phyloP scores from a whole-genome alignment of 2,797 vertebrate genomes.

The Esox lucius region DNA sequence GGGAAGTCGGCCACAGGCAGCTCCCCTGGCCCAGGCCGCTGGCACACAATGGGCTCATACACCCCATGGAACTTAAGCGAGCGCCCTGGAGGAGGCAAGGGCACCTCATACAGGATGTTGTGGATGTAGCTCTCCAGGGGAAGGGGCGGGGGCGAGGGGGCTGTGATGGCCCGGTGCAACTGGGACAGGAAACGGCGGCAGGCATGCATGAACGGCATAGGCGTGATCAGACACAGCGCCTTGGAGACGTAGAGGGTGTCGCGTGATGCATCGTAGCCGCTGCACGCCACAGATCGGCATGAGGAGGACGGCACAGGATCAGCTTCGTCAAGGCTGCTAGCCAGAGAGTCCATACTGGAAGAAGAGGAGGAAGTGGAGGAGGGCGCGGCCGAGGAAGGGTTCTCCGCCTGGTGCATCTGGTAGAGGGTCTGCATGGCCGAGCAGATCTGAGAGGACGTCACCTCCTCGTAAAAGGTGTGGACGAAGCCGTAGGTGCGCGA shows the following conservation, averaged over 20 bases:
- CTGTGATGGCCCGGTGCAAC: constrained; percentile 83
- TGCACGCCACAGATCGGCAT: constrained; percentile 49
- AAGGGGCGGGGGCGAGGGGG: constrained; percentile 80
- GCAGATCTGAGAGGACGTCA: constrained; percentile 87
- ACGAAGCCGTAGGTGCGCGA: constrained; percentile 91
- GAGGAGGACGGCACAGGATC: constrained; percentile 69
- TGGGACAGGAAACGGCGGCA: constrained; percentile 87
- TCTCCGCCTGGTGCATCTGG: constrained; percentile 89
- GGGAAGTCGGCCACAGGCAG: constrained; percentile 89
- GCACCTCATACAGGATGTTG: constrained; percentile 92
- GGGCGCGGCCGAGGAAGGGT: constrained; percentile 64
- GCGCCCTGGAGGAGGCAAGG: constrained; percentile 84
- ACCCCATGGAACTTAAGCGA: constrained; percentile 91
- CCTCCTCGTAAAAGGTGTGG: constrained; percentile 91
- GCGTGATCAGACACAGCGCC: constrained; percentile 87
- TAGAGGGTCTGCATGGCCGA: constrained; percentile 91
- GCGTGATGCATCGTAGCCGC: constrained; percentile 79
- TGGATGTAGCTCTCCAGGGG: constrained; percentile 92
- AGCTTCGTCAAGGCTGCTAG: constrained; percentile 83
- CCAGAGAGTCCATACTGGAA: constrained; percentile 91
- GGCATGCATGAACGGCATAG: constrained; percentile 92
- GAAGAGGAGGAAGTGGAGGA: constrained; percentile 83
- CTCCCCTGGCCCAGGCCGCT: constrained; percentile 85
- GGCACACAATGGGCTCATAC: constrained; percentile 87
- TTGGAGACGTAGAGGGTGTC: constrained; percentile 91